A percentile compares a stretch with the other conserved stretches of the same genome.
phyloP scores from a whole-genome alignment of 2,797 vertebrate species.

The Varecia variegata region DNA sequence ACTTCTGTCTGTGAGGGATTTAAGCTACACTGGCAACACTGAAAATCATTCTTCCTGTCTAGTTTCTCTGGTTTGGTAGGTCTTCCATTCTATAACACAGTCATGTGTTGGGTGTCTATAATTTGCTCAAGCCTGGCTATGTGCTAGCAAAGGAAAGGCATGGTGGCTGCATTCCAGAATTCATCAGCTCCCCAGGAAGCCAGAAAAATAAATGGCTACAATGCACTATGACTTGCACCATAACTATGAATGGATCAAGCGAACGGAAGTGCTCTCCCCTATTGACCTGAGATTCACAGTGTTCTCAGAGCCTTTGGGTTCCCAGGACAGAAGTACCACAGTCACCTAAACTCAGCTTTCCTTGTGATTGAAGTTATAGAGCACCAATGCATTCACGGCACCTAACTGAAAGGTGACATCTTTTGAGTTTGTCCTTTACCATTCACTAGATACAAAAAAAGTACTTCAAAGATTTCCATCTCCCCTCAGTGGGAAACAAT shows the following conservation, averaged over 20 bases:
- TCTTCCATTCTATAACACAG: not conserved
- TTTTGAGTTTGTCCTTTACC: not conserved
- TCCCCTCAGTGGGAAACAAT: not conserved
- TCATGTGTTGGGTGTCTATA: not conserved
- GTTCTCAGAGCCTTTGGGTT: not conserved
- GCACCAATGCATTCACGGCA: not conserved
- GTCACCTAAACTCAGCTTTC: not conserved
- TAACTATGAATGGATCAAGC: not conserved
- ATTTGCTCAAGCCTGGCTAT: not conserved
- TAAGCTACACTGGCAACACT: not conserved
- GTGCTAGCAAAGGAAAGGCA: not conserved
- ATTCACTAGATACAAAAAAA: not conserved
- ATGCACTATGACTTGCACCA: not conserved
- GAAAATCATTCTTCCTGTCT: not conserved
- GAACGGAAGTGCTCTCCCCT: not conserved
- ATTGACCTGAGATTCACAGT: not conserved
- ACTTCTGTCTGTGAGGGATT: not conserved
- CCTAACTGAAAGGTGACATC: not conserved
- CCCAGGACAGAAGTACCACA: not conserved
- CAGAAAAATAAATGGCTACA: not conserved
- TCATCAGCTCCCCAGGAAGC: not conserved
- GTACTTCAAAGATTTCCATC: not conserved
- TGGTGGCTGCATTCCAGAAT: not conserved
- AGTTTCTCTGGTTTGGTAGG: conserved; percentile 8
- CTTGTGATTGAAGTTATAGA: not conserved